phyloP scores from a whole-genome alignment of 2,797 vertebrate species.

The Enteromius argenteus region DNA sequence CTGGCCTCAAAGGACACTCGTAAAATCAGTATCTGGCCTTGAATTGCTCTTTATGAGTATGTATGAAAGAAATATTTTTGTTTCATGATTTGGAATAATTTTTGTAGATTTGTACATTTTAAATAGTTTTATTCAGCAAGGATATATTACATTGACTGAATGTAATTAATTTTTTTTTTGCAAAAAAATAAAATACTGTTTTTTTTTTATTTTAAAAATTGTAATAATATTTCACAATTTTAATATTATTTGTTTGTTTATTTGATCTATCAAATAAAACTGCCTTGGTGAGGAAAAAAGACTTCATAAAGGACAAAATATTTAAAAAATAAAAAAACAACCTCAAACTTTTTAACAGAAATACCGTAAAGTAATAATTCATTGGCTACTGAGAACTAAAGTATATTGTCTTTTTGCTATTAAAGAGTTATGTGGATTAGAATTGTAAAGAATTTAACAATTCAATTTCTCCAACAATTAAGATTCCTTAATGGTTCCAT shows the following conservation, averaged over 20 bases:
- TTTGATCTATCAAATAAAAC: background rate
- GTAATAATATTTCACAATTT: background rate
- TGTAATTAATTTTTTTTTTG: too few species aligned
- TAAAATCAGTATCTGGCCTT: background rate
- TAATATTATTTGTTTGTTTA: background rate
- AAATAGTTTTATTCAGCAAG: background rate
- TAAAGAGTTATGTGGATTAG: background rate
- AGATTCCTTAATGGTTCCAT: background rate
- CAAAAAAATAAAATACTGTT: too few species aligned
- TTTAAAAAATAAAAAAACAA: background rate
- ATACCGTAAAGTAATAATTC: background rate
- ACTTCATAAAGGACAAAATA: background rate
- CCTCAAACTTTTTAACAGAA: background rate
- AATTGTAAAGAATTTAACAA: background rate
- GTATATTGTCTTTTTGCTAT: background rate
- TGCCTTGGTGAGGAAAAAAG: background rate
- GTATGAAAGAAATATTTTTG: background rate
- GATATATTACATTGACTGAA: background rate
- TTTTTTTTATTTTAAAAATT: too few species aligned
- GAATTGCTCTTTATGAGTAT: background rate
- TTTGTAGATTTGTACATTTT: background rate
- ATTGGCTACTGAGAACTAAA: background rate
- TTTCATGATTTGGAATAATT: background rate
- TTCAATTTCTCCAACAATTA: background rate
- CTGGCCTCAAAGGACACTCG: conserved; percentile 17